phyloP scores from a whole-genome alignment of 2,888 invertebrate genomes.

The Amphipoea oculea region DNA sequence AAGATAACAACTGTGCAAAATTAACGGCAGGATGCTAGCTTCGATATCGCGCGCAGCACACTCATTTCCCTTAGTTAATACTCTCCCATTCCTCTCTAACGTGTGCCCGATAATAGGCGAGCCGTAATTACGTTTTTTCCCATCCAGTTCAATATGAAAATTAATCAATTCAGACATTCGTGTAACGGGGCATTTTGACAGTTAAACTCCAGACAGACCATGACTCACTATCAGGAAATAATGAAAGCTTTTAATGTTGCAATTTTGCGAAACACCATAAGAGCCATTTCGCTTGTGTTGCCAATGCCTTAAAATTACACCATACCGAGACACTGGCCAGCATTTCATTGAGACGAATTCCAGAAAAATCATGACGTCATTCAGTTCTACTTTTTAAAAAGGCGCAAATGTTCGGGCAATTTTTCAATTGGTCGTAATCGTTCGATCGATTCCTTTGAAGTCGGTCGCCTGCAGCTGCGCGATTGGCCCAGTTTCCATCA shows the following conservation, averaged over 20 bases:
- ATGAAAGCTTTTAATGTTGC: slow-evolving; percentile 54
- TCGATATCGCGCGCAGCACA: slow-evolving; percentile 30
- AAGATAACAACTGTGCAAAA: slow-evolving; percentile 39
- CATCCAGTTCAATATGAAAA: slow-evolving; percentile 47
- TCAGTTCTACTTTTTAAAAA: slow-evolving; percentile 31
- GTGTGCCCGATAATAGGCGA: slow-evolving; percentile 41
- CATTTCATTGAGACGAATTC: slow-evolving; percentile 23
- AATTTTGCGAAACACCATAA: slow-evolving; percentile 62
- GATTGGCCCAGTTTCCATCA: slow-evolving; percentile 68
- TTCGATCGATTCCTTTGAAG: slow-evolving; percentile 76
- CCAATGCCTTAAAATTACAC: slow-evolving; percentile 36
- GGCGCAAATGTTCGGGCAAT: slow-evolving; percentile 66
- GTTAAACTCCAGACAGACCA: slow-evolving; percentile 52
- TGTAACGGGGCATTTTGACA: slow-evolving; percentile 58
- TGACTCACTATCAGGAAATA: slow-evolving; percentile 59
- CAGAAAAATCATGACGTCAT: slow-evolving; percentile 51
- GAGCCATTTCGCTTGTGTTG: slow-evolving; percentile 23
- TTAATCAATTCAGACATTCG: slow-evolving; percentile 54
- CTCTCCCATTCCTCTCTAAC: slow-evolving; percentile 37
- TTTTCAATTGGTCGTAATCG: slow-evolving; percentile 80
- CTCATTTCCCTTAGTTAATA: slow-evolving; percentile 54
- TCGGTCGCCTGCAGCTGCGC: slow-evolving; percentile 66
- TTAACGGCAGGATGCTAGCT: slow-evolving; percentile 46
- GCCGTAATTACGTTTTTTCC: slow-evolving; percentile 56
- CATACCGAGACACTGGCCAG: slow-evolving; percentile 12